Evolutionary conservation across 1,140 invertebrate genomes (phyloP), one percentile per base, ranked within the genome.

Genomic region (Macrotrachela quadricornifera): DNA sequence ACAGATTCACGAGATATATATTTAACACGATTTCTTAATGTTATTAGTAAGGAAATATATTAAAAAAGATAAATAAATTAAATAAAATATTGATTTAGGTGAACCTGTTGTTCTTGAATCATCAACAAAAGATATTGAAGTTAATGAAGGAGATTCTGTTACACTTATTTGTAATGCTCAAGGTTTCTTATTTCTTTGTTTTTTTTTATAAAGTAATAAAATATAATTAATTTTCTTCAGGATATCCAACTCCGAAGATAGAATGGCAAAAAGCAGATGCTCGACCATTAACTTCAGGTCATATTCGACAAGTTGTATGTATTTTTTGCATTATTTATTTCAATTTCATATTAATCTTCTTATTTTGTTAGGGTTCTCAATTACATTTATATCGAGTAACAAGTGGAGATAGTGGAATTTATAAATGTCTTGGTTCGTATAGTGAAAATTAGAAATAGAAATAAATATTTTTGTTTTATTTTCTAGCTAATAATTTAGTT

Each of bases 241-340:
- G 86, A 1, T 80, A 81, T 65, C 86, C 86, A 0, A 68, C 72
- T 43, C 85, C 86, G 1, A 77, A 80, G 60, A 78, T 91, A 45
- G 79, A 77, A 53, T 94, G 86, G 85, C 60, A 60, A 30, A 56
- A 64, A 44, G 62, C 61, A 12, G 64, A 66, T 46, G 64, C 64
- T 11, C 50, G 56, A 6, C 51, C 58, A 10, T 47, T 66, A 40
- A 61, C 63, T n/a, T 52, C 50, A 30, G 21, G 21, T 4, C 8
- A 30, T 8, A 30, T 30, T 30, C 21, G 21, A 4, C 21, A 44
- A 44, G 3, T 46, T 46, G 16, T 43, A 49, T 12, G 53, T 44
- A 4, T 42, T 43, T 45, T n/a, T 43, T 15, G 36, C 48, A 49
- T 44, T 4, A 30, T 30, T 8, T 30, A 2, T 30, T 30, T 8